A percentile compares a stretch with the other conserved stretches of the same genome.
Conservation (phyloP, 1,140 invertebrate genomes). For the Tetraneura akinire region DNA sequence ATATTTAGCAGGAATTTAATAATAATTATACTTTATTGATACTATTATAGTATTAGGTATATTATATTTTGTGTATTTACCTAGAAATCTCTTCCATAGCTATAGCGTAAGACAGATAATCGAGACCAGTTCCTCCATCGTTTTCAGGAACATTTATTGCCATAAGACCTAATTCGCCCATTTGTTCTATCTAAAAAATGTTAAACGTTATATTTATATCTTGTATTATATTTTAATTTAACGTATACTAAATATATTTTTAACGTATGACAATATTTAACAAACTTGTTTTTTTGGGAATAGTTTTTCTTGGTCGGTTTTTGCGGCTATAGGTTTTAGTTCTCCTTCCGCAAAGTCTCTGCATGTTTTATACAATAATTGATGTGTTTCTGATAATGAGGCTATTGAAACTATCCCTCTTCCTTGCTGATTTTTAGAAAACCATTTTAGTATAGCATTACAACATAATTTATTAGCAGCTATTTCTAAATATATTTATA, state of each 20-base stretch:
- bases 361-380: conserved; percentile 89
- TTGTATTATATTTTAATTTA: too few relatives aligned
- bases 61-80: conserved; percentile 53
- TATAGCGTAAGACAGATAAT: conserved; percentile 90
- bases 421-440: not conserved
- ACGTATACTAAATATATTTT: too few relatives aligned
- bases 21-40: too few relatives aligned
- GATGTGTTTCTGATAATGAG: conserved; percentile 83
- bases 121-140: conserved; percentile 82
- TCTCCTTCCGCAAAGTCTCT: conserved; percentile 88
- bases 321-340: conserved; percentile 80
- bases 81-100: conserved; percentile 92
- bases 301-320: conserved; percentile 80
- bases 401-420: conserved; percentile 67
- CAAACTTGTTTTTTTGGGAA: conserved; percentile 76
- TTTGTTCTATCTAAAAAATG: conserved; percentile 73
- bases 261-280: not conserved
- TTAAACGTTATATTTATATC: too few relatives aligned
- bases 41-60: too few relatives aligned
- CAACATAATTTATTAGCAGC: not conserved
- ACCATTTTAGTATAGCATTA: not conserved
- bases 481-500: conserved; percentile 16
- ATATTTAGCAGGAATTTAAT: not conserved
- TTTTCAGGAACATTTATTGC: conserved; percentile 79
- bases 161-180: conserved; percentile 91